Evolutionary conservation across 1,140 invertebrate species (phyloP), one percentile per base, ranked within the genome.

Genomic region (Trachymyrmex cornetzi): DNA sequence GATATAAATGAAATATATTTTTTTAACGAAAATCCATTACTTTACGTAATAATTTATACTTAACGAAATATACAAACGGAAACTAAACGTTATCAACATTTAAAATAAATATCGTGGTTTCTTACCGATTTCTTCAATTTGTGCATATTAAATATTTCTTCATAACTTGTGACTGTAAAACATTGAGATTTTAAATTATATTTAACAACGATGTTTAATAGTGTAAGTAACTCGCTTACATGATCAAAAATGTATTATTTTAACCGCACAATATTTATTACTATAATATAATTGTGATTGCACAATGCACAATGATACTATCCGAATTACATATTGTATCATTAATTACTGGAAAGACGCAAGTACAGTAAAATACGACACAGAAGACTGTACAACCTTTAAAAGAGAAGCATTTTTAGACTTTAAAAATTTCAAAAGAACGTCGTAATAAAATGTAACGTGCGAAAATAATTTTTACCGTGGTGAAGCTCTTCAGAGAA

Each of bases 311-410:
- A 38, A 38, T 38, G 7, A 19, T 16, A 30, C 9, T 27, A 34
- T 14, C 2, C 19, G 1, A 69, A 48, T 30, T 34, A 5, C 19
- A 27, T 38, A 63, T 48, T 12, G 27, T n/a, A 79, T 14, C 0
- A 24, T 50, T 27, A 19, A 55, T 77, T 85, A 77, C 27, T 77
- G 24, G 12, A 77, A 19, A 2, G 71, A 48, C 14, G 34, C 34
- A 16, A 85, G 71, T 75, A 85, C 71, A 0, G 55, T 85, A 50
- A 59, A 85, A 61, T 85, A 85, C 7, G 81, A 85, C 48, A 59
- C 48, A 14, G 81, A 85, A 50, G 81, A 61, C 30, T 63, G 71
- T 24, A 84, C 0, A 22, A 84, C 44, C 71, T 85, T 38, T 11
- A 77, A 77, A 24, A 85, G 14, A 50, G 44, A 0, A 34, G 1